Conservation (phyloP, 2,113 vertebrate species). For the Aleadryas rufinucha region DNA sequence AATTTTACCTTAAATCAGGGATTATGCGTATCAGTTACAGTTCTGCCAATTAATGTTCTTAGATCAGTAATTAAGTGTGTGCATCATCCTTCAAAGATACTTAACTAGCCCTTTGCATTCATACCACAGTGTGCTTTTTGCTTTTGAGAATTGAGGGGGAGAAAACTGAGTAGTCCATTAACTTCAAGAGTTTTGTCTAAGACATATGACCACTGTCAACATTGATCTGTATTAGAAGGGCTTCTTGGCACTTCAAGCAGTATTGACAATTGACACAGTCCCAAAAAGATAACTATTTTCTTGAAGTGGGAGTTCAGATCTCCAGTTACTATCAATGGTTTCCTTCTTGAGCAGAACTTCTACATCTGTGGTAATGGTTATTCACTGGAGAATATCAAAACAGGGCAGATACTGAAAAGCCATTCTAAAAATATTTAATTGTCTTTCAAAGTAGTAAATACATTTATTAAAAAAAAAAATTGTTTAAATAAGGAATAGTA, state of each 20-base stretch:
- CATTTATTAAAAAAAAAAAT: neutral
- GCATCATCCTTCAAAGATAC: neutral
- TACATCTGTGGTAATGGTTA: neutral
- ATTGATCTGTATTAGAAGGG: neutral
- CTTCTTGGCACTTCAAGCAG: neutral
- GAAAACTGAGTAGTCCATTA: neutral
- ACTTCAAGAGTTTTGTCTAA: neutral
- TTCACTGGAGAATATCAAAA: neutral
- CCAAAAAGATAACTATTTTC: neutral
- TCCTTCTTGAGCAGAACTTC: neutral
- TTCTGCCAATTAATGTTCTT: neutral
- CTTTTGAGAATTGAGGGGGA: fast-evolving
- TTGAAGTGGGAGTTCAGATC: neutral
- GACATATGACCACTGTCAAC: neutral
- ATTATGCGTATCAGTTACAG: neutral
- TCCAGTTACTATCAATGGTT: neutral
- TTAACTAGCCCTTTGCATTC: neutral
- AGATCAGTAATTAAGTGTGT: neutral
- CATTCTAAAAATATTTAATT: neutral
- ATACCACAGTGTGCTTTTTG: neutral
- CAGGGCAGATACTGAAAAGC: neutral
- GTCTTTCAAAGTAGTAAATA: neutral
- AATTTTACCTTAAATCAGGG: neutral
- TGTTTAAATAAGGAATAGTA: neutral
- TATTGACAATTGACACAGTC: neutral